Evolutionary conservation across 2,113 vertebrate species (phyloP), one percentile per base, ranked within the genome.

Genomic region (Chauna torquata): DNA sequence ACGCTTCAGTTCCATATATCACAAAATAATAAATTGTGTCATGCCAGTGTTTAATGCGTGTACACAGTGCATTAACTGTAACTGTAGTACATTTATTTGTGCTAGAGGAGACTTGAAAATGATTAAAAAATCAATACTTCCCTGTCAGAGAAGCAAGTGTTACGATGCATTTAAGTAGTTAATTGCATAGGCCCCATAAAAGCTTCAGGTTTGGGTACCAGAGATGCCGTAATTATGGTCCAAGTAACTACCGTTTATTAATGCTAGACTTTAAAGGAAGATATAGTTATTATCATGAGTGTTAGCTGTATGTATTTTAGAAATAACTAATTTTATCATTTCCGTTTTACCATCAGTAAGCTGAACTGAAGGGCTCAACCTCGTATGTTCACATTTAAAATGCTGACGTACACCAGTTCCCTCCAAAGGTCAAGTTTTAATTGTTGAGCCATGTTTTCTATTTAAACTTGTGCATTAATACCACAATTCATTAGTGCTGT

Each of bases 91-190:
- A 98, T 98, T 98, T 99, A 98, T 98, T 98, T 98, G 98, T 98
- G 97, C 98, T 98, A 98, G 97, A 98, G 98, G 98, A 98, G 98
- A 97, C 98, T 98, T 97, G 97, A 98, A 98, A 99, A 99, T 99
- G 99, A 99, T 99, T 99, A 98, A 98, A 98, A 98, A 99, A 99
- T 99, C 98, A 98, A 99, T 99, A 98, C 94, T 98, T 98, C 94
- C 96, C 98, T 98, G 98, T 98, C 98, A 98, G 96, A 97, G 98
- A 98, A 98, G 98, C 97, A 98, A 98, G 98, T 97, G 98, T 98
- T 98, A 98, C 98, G 97, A 98, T 98, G 97, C 98, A 98, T 98
- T 98, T 98, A 98, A 98, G 98, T 98, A 98, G 98, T 98, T 98
- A 98, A 98, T 98, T 98, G 98, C 97, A 95, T 93, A 97, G 97